phyloP scores from a whole-genome alignment of 2,797 vertebrate species.

The Champsocephalus gunnari region DNA sequence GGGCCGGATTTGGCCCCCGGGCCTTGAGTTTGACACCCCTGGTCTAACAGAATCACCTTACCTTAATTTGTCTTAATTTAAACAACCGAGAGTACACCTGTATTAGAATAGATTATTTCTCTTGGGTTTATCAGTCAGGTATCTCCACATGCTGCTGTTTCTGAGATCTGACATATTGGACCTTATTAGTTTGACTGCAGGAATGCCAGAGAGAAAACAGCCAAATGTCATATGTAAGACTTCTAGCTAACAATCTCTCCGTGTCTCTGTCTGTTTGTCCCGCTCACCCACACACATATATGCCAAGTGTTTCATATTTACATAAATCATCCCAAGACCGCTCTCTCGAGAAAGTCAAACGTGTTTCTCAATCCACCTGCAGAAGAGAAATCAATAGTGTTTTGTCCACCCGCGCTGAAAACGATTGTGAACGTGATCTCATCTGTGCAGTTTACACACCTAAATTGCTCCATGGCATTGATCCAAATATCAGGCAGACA shows the following conservation, averaged over 20 bases:
- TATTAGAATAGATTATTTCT: not conserved
- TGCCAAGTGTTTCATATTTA: constrained; percentile 63
- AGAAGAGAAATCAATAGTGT: constrained; percentile 76
- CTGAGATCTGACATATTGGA: constrained; percentile 63
- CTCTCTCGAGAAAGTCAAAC: constrained; percentile 58
- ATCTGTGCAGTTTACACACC: constrained; percentile 67
- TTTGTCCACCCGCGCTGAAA: constrained; percentile 61
- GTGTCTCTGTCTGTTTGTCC: constrained; percentile 34
- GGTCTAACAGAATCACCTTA: not conserved
- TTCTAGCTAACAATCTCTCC: constrained; percentile 48
- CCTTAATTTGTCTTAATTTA: constrained; percentile 3
- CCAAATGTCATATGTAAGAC: constrained; percentile 72
- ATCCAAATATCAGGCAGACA: constrained; percentile 66
- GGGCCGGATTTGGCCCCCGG: no score
- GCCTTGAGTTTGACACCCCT: no score
- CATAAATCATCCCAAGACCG: constrained; percentile 45
- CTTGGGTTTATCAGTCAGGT: constrained; percentile 26
- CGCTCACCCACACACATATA: constrained; percentile 12
- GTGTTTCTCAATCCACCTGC: constrained; percentile 77
- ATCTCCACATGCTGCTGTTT: constrained; percentile 35
- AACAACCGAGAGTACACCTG: not conserved
- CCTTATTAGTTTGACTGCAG: constrained; percentile 71
- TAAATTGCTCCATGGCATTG: constrained; percentile 63
- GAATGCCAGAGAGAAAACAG: constrained; percentile 73
- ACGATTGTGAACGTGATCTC: constrained; percentile 64